These are phyloP conservation scores for Marasmarcha lunaedactyla DNA, from an alignment of 2,888 invertebrate species.

Conservation along the genomic window DNA sequence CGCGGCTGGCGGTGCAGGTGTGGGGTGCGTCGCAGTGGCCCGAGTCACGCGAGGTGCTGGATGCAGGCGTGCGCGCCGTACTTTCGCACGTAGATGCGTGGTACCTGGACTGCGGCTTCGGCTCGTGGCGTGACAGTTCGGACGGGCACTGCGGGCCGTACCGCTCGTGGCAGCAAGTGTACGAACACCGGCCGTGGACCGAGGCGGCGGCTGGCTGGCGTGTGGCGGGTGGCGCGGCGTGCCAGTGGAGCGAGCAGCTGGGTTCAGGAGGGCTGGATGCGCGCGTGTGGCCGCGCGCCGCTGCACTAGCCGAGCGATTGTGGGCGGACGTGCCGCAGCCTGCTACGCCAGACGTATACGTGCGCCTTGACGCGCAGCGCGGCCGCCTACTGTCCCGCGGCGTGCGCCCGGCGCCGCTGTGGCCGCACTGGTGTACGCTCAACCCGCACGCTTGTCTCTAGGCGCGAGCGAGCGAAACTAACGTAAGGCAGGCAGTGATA, in stretches of 20 bases:
- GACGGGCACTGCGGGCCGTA: constrained; percentile 91
- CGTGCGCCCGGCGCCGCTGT: constrained; percentile 76
- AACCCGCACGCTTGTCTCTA: constrained; percentile 80
- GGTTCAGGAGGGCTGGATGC: constrained; percentile 80
- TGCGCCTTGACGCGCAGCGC: constrained; percentile 75
- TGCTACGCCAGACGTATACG: constrained; percentile 73
- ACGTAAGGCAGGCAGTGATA: background rate
- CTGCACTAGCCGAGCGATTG: constrained; percentile 84
- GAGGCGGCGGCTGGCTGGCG: constrained; percentile 33
- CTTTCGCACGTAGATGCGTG: constrained; percentile 89
- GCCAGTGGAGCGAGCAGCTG: constrained; percentile 88
- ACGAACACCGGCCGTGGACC: constrained; percentile 85
- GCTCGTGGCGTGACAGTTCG: constrained; percentile 85
- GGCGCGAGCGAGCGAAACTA: constrained; percentile 12
- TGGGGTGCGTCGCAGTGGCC: constrained; percentile 88
- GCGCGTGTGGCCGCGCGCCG: constrained; percentile 85
- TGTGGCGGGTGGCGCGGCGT: constrained; percentile 81
- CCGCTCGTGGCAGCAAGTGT: constrained; percentile 88
- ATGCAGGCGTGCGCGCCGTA: constrained; percentile 82
- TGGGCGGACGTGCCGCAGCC: constrained; percentile 74
- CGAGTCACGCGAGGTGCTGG: constrained; percentile 80
- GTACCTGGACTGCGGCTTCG: constrained; percentile 91
- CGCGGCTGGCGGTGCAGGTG: constrained; percentile 75
- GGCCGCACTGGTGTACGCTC: constrained; percentile 83
- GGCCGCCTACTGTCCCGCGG: constrained; percentile 74